Evolutionary conservation across 2,797 vertebrate species (phyloP), one percentile per base, ranked within the genome.

Genomic region (Margarornis squamiger): DNA sequence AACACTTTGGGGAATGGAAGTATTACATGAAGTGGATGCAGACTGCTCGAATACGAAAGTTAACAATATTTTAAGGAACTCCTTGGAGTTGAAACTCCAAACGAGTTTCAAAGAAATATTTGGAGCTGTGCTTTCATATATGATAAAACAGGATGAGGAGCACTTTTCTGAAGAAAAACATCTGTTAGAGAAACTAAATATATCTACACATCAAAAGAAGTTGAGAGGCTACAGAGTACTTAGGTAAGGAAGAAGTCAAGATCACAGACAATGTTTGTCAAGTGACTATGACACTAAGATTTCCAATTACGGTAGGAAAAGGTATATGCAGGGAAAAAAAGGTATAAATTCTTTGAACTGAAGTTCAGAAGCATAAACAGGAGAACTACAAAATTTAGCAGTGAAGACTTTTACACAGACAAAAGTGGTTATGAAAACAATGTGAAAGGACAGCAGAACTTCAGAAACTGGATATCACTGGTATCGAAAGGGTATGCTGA

Each of bases 101-200:
- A 77, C 0, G 4, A 79, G 63, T 67, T 87, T 85, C 52, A 81
- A 70, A 55, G 57, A 83, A 92, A 86, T 55, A 59, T 86, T 59
- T 90, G 67, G 83, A 92, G 43, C 39, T 86, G 65, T 93, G 46
- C 75, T 92, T 94, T 92, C 65, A 34, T 62, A 63, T 23, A 55
- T 17, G 70, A 84, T 79, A 62, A 48, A 96, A 81, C 30, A 76
- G 51, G 54, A 90, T 62, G 23, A 96, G 36, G 30, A 88, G 38
- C 36, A 76, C 66, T 92, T 58, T 24, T 41, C 51, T 81, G 80
- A 90, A 86, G 59, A 92, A 88, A 90, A 95, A 81, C 83, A 82
- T 79, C 88, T 94, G 90, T 43, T 66, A 62, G 43, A 85, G 70
- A 88, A 93, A 90, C 66, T 62, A 93, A 91, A 84, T 52, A 39